Conservation (phyloP, 2,113 vertebrate genomes). For the Megaceryle torquata region DNA sequence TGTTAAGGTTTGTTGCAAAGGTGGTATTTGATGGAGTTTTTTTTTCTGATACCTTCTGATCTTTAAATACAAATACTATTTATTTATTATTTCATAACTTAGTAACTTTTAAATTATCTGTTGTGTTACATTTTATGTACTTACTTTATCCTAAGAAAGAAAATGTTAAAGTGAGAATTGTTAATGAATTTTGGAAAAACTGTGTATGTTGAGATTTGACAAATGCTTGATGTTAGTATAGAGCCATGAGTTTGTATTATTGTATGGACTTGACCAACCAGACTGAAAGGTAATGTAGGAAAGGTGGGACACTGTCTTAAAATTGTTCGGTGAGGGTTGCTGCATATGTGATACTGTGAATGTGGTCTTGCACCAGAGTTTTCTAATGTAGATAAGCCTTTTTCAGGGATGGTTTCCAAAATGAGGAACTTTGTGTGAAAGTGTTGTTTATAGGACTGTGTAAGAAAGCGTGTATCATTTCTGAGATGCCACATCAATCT, state of each 20-base stretch:
- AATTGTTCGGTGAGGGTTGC: background rate
- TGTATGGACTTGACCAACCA: background rate
- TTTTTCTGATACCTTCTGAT: background rate
- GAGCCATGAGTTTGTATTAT: background rate
- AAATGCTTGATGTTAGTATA: background rate
- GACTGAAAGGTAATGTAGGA: background rate
- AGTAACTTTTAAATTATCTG: background rate
- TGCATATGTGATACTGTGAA: background rate
- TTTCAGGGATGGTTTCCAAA: background rate
- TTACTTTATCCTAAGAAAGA: background rate
- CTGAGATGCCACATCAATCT: background rate
- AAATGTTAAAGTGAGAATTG: background rate
- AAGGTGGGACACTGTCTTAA: background rate
- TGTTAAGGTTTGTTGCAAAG: background rate
- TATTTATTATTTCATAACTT: background rate
- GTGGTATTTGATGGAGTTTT: background rate
- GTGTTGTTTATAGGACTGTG: background rate
- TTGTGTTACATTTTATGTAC: background rate
- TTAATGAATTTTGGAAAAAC: background rate
- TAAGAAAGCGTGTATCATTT: background rate
- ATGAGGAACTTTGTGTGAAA: background rate
- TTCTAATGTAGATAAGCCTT: background rate
- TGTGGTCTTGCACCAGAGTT: background rate
- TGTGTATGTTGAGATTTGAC: rapidly evolving
- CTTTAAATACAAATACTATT: background rate